phyloP scores from a whole-genome alignment of 2,797 vertebrate genomes.

The Alcedo atthis region DNA sequence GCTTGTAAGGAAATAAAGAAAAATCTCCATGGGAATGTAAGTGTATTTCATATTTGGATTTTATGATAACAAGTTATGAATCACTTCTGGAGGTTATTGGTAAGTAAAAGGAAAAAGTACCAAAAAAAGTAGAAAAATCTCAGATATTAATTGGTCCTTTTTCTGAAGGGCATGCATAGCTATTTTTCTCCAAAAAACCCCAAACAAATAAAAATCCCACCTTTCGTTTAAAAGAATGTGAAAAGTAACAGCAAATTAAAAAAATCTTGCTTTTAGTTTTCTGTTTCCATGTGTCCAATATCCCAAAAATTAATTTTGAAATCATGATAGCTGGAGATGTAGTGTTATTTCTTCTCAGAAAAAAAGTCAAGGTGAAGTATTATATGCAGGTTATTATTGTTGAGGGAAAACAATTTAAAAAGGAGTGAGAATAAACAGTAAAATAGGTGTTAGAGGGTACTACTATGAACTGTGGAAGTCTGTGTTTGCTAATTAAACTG shows the following conservation, averaged over 20 bases:
- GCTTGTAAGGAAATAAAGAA: not conserved
- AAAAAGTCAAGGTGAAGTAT: not conserved
- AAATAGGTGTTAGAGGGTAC: not conserved
- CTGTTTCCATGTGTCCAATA: not conserved
- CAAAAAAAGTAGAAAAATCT: not conserved
- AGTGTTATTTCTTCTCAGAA: not conserved
- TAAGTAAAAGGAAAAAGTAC: not conserved
- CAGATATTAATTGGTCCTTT: not conserved
- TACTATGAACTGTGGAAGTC: not conserved
- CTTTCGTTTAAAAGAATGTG: not conserved
- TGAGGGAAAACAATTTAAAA: not conserved
- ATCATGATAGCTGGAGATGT: not conserved
- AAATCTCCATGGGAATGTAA: not conserved
- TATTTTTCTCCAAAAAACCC: not conserved
- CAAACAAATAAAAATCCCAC: too few relatives aligned
- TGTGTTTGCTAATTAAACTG: not conserved
- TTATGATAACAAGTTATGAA: not conserved
- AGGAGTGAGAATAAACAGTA: not conserved
- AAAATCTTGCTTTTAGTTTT: not conserved
- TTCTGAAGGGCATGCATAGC: not conserved
- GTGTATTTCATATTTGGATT: not conserved
- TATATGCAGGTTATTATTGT: not conserved
- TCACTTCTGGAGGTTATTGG: not conserved
- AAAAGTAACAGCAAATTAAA: not conserved
- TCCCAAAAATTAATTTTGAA: not conserved